Evolutionary conservation across 2,113 vertebrate genomes (phyloP), one percentile per base, ranked within the genome.

Genomic region (Grammomys dolichurus): DNA sequence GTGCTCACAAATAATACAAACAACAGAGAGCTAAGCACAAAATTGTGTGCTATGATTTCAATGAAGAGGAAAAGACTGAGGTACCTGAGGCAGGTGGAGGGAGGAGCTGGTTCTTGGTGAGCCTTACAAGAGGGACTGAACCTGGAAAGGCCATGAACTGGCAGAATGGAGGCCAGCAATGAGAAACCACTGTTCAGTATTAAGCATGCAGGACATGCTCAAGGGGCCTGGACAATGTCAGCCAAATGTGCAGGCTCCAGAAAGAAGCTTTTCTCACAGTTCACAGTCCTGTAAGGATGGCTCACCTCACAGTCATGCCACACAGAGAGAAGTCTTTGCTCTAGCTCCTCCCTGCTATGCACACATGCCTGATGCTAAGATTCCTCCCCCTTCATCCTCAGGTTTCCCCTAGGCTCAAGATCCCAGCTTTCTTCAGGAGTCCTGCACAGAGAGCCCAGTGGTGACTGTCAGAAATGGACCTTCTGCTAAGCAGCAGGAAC

Each of bases 171-270:
- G 90, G 76, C 40, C n/a, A 60, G 69, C 17, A 14, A n/a, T 48
- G 63, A 46, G 56, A 93, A 93, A 87, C 91, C 91, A 3, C 33
- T 60, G 51, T 51, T 92, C 72, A 82, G 70, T 85, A 93, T 93
- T n/a, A 88, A 96, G 72, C 93, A 94, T 56, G 69, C 3, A n/a
- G 16, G 80, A 89, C 46, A 73, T 93, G 95, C 92, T 91, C 89
- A 93, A 78, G 92, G 85, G 89, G 80, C 51, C 70, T 54, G 72
- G 51, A 81, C 92, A 76, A 90, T 81, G 89, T 90, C 91, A 78
- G 31, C 89, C 96, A 97, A 89, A 94, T 94, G 92, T 89, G 92
- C 60, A 76, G 90, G 93, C 93, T 95, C 65, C 86, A 58, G 88
- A 90, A 93, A 91, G 28, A 58, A n/a, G 73, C 63, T 65, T 94